Percentiles rank a stretch among this genome's conserved stretches.
Conservation (phyloP, 2,797 vertebrate species). For the Cynodonichthys magdalenae region DNA sequence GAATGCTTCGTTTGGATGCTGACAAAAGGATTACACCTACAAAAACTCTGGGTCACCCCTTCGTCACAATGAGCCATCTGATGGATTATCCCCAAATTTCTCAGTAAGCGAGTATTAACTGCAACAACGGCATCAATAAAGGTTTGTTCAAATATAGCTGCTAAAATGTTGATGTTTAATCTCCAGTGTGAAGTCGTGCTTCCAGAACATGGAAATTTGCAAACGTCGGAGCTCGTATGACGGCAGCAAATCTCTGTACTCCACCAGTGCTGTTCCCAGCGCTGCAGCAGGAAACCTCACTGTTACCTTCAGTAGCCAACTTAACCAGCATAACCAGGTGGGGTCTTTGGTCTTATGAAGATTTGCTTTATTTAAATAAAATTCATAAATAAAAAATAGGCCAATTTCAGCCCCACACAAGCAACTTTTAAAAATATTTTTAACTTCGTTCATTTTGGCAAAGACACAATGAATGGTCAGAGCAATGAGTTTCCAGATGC, state of each 20-base stretch:
- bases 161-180: background rate
- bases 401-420: no score
- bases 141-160: background rate
- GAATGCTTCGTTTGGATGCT: constrained; percentile 98
- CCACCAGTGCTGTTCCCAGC: constrained; percentile 91
- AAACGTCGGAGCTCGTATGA: constrained; percentile 94
- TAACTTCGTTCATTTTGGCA: no score
- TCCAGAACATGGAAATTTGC: constrained; percentile 99
- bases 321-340: constrained; percentile 97
- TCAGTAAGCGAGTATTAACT: constrained; percentile 81
- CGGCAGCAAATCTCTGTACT: constrained; percentile 93
- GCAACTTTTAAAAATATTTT: no score
- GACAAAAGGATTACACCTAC: constrained; percentile 98
- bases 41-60: constrained; percentile 95
- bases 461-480: no score
- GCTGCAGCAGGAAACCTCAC: constrained; percentile 97
- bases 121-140: background rate
- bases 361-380: no score
- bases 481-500: no score
- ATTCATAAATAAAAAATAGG: no score
- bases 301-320: constrained; percentile 98
- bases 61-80: constrained; percentile 96
- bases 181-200: constrained; percentile 96
- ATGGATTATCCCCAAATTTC: constrained; percentile 98
- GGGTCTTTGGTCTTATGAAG: background rate